Base-by-base conservation (phyloP, 2,797 vertebrate species). In the Microhierax caerulescens region DNA sequence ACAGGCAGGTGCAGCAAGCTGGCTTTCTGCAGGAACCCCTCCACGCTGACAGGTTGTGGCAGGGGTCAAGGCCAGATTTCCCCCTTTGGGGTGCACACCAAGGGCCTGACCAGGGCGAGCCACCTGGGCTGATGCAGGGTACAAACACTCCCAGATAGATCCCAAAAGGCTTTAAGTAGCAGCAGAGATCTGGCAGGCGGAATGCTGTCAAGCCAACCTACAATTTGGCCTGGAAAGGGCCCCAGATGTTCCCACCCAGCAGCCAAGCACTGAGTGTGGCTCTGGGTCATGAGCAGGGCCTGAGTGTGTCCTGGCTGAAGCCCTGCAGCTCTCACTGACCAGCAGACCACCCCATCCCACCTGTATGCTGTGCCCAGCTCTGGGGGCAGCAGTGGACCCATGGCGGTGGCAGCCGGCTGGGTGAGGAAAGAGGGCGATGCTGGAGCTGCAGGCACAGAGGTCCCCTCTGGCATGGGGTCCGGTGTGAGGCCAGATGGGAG, bases 391-490 rank as follows among this genome's bases (percentile, higher is more conserved):
- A 19, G 43, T 43, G 43, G 43, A 43, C 22, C 25, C 32, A n/a
- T 12, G 27, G 9, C 48, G 63, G 21, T 1, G 0, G 28, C 34
- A 12, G 10, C 19, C 28, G 30, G 7, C 15, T 45, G 39, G 32
- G 56, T 0, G 0, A 80, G 43, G 57, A 76, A 51, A 25, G 41
- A 78, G 14, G 36, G 17, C 1, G 3, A 25, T 60, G 47, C 11
- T 1, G 12, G 41, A 67, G 39, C 22, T 47, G 24, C 18, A 2
- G 7, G 45, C 15, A 25, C 27, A 48, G 45, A 88, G 24, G 56
- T 30, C 17, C 24, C 60, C 27, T n/a, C 23, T 56, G 51, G 2
- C 5, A 1, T 3, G 28, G n/a, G 28, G 11, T 54, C 32, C 11
- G 18, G 8, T 36, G 30, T 43, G 22, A 22, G 54, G 20, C 7